A percentile compares a stretch with the other conserved stretches of the same genome.
phyloP scores from a whole-genome alignment of 2,797 vertebrate genomes.

The Gallirallus australis region DNA sequence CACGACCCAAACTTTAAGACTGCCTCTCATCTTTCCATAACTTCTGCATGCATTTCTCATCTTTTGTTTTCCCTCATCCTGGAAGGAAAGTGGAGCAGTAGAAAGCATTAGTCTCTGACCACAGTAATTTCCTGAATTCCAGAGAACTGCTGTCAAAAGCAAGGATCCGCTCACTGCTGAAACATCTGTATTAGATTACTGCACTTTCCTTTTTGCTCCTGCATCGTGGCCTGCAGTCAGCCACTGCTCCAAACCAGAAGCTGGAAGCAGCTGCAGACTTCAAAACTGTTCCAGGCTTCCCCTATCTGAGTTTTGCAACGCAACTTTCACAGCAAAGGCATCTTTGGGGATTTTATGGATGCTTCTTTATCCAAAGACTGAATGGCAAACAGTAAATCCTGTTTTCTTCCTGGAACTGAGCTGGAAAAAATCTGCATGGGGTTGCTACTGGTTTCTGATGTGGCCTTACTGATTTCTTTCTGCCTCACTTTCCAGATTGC shows the following conservation, averaged over 20 bases:
- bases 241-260: constrained; percentile 27
- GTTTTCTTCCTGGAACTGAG: neutral
- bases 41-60: neutral
- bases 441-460: neutral
- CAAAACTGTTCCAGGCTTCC: neutral
- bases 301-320: neutral
- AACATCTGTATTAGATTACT: constrained; percentile 57
- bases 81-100: constrained; percentile 7
- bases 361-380: neutral
- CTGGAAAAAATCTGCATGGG: neutral
- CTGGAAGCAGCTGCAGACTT: neutral
- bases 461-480: neutral
- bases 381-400: neutral
- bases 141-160: constrained; percentile 46
- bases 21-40: neutral
- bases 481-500: neutral
- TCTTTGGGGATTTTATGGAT: neutral
- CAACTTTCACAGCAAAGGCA: neutral
- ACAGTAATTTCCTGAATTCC: constrained; percentile 61
- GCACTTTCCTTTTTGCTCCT: constrained; percentile 3
- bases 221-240: neutral
- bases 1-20: neutral
- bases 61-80: constrained; percentile 13
- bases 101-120: constrained; percentile 42
- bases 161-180: constrained; percentile 8